Evolutionary conservation across 2,113 vertebrate genomes (phyloP).

Genomic region (Gymnarchus niloticus): DNA sequence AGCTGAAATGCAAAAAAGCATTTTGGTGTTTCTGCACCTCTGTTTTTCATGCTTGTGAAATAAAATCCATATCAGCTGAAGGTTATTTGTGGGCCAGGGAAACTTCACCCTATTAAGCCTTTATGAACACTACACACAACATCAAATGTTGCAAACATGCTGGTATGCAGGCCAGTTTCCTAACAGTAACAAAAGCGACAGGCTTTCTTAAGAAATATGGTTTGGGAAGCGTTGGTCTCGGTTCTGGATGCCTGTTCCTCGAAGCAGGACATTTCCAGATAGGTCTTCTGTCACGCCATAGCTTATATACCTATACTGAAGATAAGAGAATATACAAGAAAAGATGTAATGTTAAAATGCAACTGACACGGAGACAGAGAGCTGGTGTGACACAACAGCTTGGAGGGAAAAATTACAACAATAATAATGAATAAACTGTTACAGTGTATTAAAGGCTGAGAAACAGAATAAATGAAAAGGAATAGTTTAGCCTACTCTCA

Average conservation of each 20-base stretch:
- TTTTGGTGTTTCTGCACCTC: no score
- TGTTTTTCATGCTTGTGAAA: no score
- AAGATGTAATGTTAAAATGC: conserved; percentile 38
- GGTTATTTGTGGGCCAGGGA: no score
- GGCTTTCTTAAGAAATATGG: neutral
- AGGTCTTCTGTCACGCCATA: conserved; percentile 38
- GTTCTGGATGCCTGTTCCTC: conserved; percentile 10
- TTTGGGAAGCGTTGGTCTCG: neutral
- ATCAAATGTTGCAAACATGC: no score
- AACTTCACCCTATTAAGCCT: no score
- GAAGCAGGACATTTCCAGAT: conserved; percentile 4
- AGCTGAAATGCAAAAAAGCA: no score
- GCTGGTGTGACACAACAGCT: conserved; percentile 37
- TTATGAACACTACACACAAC: no score
- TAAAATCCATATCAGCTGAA: no score
- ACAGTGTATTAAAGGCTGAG: conserved; percentile 56
- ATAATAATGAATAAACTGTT: conserved; percentile 59
- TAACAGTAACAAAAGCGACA: neutral
- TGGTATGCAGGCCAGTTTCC: no score
- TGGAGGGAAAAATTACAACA: conserved; percentile 48
- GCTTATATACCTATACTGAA: conserved; percentile 35
- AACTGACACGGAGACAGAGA: conserved; percentile 33
- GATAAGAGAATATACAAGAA: conserved; percentile 25
- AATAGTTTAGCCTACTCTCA: conserved; percentile 50
- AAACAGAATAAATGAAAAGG: conserved; percentile 61